These are phyloP conservation scores for Brassicogethes aeneus DNA, from an alignment of 2,888 invertebrate species.

Conservation along the genomic window DNA sequence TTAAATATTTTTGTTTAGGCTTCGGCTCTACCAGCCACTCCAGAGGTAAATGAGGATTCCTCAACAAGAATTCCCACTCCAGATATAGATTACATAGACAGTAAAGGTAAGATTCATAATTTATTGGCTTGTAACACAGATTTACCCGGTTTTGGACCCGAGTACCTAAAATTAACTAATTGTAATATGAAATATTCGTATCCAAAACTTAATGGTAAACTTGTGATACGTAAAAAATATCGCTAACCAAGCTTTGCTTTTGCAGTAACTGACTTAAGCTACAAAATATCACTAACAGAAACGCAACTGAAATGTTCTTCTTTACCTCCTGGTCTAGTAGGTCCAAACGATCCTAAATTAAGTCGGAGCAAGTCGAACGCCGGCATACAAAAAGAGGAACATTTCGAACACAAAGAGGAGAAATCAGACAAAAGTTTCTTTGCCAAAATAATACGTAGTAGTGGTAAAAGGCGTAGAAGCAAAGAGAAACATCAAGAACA, in stretches of 20 bases:
- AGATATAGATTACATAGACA: too few relatives aligned
- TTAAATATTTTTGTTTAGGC: constrained; percentile 39
- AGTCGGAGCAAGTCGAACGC: constrained; percentile 43
- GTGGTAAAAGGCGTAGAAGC: constrained; percentile 61
- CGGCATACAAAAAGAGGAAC: constrained; percentile 35
- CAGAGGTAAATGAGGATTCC: constrained; percentile 69
- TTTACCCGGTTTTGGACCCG: too few relatives aligned
- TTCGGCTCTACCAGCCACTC: constrained; percentile 59
- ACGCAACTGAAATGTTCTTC: constrained; percentile 55
- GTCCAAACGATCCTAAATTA: constrained; percentile 46
- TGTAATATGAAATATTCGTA: too few relatives aligned
- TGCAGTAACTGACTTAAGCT: constrained; percentile 36
- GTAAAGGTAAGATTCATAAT: too few relatives aligned
- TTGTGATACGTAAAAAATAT: too few relatives aligned
- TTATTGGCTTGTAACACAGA: too few relatives aligned
- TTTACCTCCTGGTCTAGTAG: constrained; percentile 52
- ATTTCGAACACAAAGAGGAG: constrained; percentile 34
- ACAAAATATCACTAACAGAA: constrained; percentile 31
- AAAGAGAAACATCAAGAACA: constrained; percentile 28
- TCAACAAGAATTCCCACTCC: constrained; percentile 52
- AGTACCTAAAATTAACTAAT: too few relatives aligned
- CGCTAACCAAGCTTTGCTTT: too few relatives aligned
- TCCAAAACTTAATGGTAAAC: too few relatives aligned
- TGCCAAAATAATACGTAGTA: constrained; percentile 58
- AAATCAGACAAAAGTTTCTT: constrained; percentile 56